A percentile compares a stretch with the other conserved stretches of the same genome.
Evolutionary conservation across 1,140 invertebrate species (phyloP).

Genomic region (Aphelenchoides avenae): DNA sequence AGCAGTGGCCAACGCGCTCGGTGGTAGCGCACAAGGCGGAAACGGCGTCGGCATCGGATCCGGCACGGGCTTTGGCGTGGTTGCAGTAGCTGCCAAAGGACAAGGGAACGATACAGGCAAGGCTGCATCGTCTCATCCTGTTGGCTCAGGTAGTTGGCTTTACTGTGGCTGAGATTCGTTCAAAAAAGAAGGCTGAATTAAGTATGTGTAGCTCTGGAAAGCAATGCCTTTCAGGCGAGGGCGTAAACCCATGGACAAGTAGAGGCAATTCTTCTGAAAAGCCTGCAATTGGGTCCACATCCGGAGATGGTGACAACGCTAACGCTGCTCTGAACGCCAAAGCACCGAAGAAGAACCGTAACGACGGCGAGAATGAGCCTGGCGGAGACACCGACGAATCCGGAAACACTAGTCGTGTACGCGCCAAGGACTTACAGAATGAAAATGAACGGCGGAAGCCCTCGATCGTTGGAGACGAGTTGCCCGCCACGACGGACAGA

Average conservation of each 20-base stretch:
- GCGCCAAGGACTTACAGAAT: too few relatives aligned
- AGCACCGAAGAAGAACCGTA: constrained; percentile 15
- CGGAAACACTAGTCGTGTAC: not conserved
- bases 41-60: constrained; percentile 7
- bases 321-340: constrained; percentile 15
- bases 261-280: constrained; percentile 1
- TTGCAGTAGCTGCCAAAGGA: constrained; percentile 4
- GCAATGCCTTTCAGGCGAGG: too few relatives aligned
- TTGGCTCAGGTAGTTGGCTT: too few relatives aligned
- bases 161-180: too few relatives aligned
- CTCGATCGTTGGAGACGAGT: too few relatives aligned
- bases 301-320: constrained; percentile 5
- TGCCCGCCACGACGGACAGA: too few relatives aligned
- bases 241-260: constrained; percentile 13
- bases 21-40: constrained; percentile 1
- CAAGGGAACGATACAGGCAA: not conserved
- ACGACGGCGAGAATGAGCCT: constrained; percentile 18
- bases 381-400: constrained; percentile 10
- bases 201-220: too few relatives aligned
- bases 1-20: too few relatives aligned
- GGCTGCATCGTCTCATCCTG: too few relatives aligned
- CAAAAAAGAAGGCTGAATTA: too few relatives aligned
- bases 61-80: constrained; percentile 12
- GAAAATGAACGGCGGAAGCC: too few relatives aligned
- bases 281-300: not conserved